phyloP scores from a whole-genome alignment of 1,140 invertebrate species.

The Vollenhovia emeryi region DNA sequence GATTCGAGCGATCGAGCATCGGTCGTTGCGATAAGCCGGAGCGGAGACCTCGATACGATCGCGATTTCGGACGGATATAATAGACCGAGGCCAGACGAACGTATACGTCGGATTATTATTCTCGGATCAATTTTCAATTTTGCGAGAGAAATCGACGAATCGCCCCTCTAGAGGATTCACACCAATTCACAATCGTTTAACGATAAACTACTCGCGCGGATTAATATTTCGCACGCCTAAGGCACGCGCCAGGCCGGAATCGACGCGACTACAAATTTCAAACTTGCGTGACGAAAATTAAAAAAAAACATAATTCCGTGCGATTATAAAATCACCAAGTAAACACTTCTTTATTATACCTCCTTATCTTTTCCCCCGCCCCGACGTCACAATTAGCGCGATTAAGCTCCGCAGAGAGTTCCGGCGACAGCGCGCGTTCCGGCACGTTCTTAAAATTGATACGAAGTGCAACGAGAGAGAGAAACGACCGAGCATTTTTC shows the following conservation, averaged over 20 bases:
- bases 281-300: too few species aligned
- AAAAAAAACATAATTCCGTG: too few species aligned
- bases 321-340: slow-evolving; percentile 19
- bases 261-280: too few species aligned
- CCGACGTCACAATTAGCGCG: slow-evolving; percentile 32
- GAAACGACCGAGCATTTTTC: slow-evolving; percentile 37
- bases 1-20: slow-evolving; percentile 39
- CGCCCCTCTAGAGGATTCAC: background rate
- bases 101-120: slow-evolving; percentile 51
- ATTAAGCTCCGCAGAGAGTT: slow-evolving; percentile 24
- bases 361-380: background rate
- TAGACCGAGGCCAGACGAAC: slow-evolving; percentile 15
- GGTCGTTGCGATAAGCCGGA: slow-evolving; percentile 25
- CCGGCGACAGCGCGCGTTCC: slow-evolving; percentile 1
- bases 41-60: slow-evolving; percentile 41
- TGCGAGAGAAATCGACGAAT: background rate
- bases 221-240: background rate
- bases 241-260: background rate
- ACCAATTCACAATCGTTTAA: background rate
- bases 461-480: slow-evolving; percentile 26
- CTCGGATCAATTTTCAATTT: slow-evolving; percentile 39
- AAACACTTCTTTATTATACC: background rate
- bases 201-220: background rate
- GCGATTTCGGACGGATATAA: slow-evolving; percentile 48
- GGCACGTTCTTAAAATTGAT: slow-evolving; percentile 37